Evolutionary conservation across 2,888 invertebrate species (phyloP), one percentile per base, ranked within the genome.

Genomic region (Tanypteryx hageni): DNA sequence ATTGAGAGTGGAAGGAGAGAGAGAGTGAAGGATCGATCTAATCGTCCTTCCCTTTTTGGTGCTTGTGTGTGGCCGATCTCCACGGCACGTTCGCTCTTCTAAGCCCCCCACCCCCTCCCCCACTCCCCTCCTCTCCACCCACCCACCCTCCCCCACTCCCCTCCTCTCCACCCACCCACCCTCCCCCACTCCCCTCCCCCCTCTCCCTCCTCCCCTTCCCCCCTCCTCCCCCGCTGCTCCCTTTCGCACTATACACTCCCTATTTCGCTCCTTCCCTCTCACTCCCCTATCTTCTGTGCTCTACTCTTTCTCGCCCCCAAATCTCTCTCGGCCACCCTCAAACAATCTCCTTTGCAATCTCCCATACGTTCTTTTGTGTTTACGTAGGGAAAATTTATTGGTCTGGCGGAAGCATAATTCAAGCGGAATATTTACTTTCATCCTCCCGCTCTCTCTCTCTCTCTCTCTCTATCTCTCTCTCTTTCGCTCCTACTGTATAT

Each of bases 341-440:
- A 76, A 76, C 22, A 76, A 27, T 27, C 27, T 76, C 68, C 16
- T 11, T n/a, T 4, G 76, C 76, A 76, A 76, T 27, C 76, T 13
- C 76, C 22, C 76, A 22, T 76, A 27, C 76, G 27, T 76, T 76
- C 22, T 27, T 27, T 18, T 10, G 22, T 27, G 76, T 76, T 76
- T 76, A 27, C 76, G 22, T 13, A 18, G 44, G 76, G 76, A 27
- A 27, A 76, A 76, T 76, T 76, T 76, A 76, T 76, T 76, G 18
- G 11, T 27, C 68, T 22, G 0, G 13, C 22, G 27, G 27, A 11
- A 76, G 11, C 76, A 76, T 76, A 76, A 76, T 76, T 76, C 13
- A 76, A 76, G 27, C 22, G 22, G 76, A 76, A 76, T 89, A 59
- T 61, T 86, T 86, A 61, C 85, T 86, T 64, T 64, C 31, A 44